Evolutionary conservation across 2,888 invertebrate genomes (phyloP).

Genomic region (Nyleta sp.): DNA sequence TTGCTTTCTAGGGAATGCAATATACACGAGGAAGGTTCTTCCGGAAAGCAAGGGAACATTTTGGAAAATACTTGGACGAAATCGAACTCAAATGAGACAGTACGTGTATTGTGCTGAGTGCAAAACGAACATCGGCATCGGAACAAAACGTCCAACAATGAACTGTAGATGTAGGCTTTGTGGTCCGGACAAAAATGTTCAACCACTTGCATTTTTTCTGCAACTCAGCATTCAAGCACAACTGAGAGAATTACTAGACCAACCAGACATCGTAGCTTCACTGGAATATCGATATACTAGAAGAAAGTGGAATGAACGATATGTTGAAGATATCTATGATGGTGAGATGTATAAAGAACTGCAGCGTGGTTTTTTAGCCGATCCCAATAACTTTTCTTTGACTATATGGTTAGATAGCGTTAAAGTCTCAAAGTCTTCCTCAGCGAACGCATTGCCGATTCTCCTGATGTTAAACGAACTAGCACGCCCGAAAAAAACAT

Average conservation of each 20-base stretch:
- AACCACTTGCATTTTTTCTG: neutral
- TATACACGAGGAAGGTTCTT: neutral
- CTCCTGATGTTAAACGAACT: constrained; percentile 12
- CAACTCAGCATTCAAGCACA: constrained; percentile 20
- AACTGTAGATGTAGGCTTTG: neutral
- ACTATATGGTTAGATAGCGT: constrained; percentile 22
- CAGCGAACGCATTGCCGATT: neutral
- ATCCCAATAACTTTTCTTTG: constrained; percentile 14
- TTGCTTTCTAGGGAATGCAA: no score
- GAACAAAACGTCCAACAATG: neutral
- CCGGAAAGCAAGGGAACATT: neutral
- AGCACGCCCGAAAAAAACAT: constrained; percentile 21
- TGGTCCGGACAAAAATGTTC: constrained; percentile 5
- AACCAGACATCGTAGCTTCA: neutral
- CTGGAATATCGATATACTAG: constrained; percentile 9
- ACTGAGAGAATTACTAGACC: neutral
- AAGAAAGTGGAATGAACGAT: constrained; percentile 1
- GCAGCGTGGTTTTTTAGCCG: neutral
- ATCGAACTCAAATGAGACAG: neutral
- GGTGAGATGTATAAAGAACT: constrained; percentile 8
- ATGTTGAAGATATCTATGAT: constrained; percentile 30
- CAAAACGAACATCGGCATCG: neutral
- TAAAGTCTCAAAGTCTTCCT: constrained; percentile 2
- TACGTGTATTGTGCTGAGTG: constrained; percentile 11
- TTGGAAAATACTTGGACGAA: neutral